These are phyloP conservation scores for Callospermophilus lateralis DNA, from an alignment of 2,113 vertebrate genomes.

Conservation along the genomic window DNA sequence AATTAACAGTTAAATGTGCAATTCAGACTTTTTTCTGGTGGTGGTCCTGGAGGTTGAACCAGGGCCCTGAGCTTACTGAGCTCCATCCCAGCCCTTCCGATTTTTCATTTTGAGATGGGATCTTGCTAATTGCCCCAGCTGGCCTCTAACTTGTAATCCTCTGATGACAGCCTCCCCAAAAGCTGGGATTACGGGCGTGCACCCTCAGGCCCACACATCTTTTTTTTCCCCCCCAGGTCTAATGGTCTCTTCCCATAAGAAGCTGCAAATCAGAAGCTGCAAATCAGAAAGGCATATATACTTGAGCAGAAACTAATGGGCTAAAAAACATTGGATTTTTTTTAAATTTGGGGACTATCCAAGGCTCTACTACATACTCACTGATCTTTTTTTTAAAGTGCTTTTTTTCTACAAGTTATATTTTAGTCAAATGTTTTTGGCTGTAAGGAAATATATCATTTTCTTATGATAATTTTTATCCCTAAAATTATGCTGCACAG, in stretches of 20 bases:
- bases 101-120: neutral
- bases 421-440: neutral
- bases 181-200: too few relatives aligned
- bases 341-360: neutral
- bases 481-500: neutral
- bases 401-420: neutral
- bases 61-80: too few relatives aligned
- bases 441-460: neutral
- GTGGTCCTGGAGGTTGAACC: neutral
- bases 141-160: too few relatives aligned
- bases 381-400: constrained; percentile 14
- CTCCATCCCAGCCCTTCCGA: neutral
- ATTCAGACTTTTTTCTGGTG: constrained; percentile 25
- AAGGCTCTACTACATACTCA: neutral
- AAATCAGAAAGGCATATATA: constrained; percentile 5
- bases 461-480: neutral
- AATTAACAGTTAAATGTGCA: constrained; percentile 50
- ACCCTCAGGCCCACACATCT: too few relatives aligned
- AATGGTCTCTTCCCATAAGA: neutral
- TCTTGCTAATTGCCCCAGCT: too few relatives aligned
- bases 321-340: neutral
- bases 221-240: neutral
- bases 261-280: constrained; percentile 8
- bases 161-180: too few relatives aligned
- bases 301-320: neutral